Evolutionary conservation across 2,888 invertebrate genomes (phyloP), one percentile per base, ranked within the genome.

Genomic region (Drosophila mayaguana): DNA sequence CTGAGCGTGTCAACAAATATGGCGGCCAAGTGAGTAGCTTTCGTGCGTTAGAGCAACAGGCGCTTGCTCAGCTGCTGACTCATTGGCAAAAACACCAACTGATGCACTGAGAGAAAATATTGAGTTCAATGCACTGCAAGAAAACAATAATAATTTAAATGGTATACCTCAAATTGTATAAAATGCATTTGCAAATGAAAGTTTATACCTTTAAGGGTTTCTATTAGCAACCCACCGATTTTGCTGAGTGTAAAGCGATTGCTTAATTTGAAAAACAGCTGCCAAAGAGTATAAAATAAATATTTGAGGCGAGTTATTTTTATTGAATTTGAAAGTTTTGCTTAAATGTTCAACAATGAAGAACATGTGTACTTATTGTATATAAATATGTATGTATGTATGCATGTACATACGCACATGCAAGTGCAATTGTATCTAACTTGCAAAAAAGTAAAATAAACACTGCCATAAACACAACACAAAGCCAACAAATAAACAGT

Each of bases 1-100:
- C 75, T 75, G 78, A 71, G 75, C 55, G 61, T 45, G 50, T 40
- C 59, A 54, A 25, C 59, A 55, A 78, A 67, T 43, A 75, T 65
- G 75, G 63, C 75, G 63, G 51, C 42, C 60, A 69, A 25, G 34
- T 20, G 40, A 53, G 42, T 34, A 16, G 50, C 40, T 40, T 45
- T 63, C 18, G n/a, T 63, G 67, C 62, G 60, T 72, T 63, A 73
- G 63, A 74, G 73, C 75, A 75, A 75, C 76, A 75, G 66, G 72
- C 75, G 53, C 63, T 66, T 59, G 53, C 36, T 53, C 60, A 63
- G 60, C 72, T 54, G 76, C 61, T 75, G 77, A 75, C 20, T 75
- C 75, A 75, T 63, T 63, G 22, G 43, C 54, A 59, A 64, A 63
- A 59, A 25, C 20, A 56, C 40, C 11, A 71, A n/a, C 18, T 46